Evolutionary conservation across 2,888 invertebrate species (phyloP), one percentile per base, ranked within the genome.

Genomic region (Drosophila acutilabella): DNA sequence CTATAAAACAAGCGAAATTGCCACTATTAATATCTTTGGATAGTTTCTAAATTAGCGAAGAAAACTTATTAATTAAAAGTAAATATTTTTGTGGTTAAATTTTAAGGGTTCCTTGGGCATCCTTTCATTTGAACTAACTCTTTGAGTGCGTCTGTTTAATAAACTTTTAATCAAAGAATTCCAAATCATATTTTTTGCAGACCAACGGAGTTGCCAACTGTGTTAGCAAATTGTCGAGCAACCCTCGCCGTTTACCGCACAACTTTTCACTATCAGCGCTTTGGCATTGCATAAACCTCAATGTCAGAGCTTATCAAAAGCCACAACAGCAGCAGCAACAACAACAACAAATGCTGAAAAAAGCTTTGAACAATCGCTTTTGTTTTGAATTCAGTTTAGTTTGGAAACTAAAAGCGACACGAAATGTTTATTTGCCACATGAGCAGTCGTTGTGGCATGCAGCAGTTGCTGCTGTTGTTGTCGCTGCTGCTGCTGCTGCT

Each of bases 231-330:
- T 4, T 36, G 23, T 47, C 33, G n/a, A n/a, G 10, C 45, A 38
- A 16, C 44, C 36, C 51, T 45, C 50, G 44, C 18, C 6, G 23
- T 18, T 23, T 8, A 10, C 14, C 44, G 23, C 30, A 30, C 58
- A 16, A 8, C 42, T 26, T 11, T 38, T n/a, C 33, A 20, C 20
- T 56, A 56, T 59, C 65, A 48, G 41, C 51, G 56, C 64, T 11
- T 59, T 78, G 64, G 69, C 75, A 78, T 76, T 74, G 78, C 52
- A 52, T 18, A 50, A 67, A 56, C 50, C 52, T 36, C 75, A 79
- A 79, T 66, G 79, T 71, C 75, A 77, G 54, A 11, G 56, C 60
- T 56, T 69, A 64, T 64, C 71, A 52, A 44, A 13, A 11, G 6
- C 14, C 6, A 14, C 23, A 23, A 23, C 20, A 20, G 20, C 20